These are phyloP conservation scores for Sarcophaga caerulescens DNA, from an alignment of 2,888 invertebrate species.

Conservation along the genomic window DNA sequence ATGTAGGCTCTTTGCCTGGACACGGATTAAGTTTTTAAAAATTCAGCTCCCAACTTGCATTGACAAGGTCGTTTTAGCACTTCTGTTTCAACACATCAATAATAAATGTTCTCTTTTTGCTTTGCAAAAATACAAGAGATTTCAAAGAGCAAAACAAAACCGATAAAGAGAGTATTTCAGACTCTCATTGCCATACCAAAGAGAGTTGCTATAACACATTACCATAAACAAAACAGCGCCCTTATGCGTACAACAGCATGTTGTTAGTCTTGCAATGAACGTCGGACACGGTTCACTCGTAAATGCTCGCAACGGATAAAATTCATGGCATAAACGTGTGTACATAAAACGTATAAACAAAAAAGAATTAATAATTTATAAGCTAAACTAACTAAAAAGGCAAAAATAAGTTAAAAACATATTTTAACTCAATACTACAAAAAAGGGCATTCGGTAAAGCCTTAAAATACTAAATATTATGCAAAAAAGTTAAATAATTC, in stretches of 20 bases:
- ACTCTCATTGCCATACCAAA: too few species aligned
- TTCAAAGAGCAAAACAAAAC: not conserved
- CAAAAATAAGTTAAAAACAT: not conserved
- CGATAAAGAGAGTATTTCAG: not conserved
- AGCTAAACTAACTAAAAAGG: constrained; percentile 2
- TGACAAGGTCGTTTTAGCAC: constrained; percentile 57
- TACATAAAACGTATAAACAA: constrained; percentile 58
- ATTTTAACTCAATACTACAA: not conserved
- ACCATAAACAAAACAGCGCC: constrained; percentile 62
- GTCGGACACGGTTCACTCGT: constrained; percentile 65
- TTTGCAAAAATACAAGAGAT: not conserved
- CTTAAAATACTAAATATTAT: not conserved
- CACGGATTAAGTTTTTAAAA: constrained; percentile 1
- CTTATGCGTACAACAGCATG: constrained; percentile 57
- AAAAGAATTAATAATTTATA: constrained; percentile 12
- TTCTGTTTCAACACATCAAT: constrained; percentile 27
- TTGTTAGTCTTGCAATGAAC: constrained; percentile 68
- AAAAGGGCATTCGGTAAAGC: not conserved
- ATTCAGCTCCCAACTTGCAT: constrained; percentile 14
- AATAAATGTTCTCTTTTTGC: constrained; percentile 8
- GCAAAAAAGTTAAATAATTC: not conserved
- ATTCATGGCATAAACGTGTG: not conserved
- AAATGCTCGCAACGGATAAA: constrained; percentile 58
- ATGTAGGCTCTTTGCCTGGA: too few species aligned
- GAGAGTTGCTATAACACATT: not conserved